These are phyloP conservation scores for Alces alces DNA, from an alignment of 2,113 vertebrate species.

Conservation along the genomic window DNA sequence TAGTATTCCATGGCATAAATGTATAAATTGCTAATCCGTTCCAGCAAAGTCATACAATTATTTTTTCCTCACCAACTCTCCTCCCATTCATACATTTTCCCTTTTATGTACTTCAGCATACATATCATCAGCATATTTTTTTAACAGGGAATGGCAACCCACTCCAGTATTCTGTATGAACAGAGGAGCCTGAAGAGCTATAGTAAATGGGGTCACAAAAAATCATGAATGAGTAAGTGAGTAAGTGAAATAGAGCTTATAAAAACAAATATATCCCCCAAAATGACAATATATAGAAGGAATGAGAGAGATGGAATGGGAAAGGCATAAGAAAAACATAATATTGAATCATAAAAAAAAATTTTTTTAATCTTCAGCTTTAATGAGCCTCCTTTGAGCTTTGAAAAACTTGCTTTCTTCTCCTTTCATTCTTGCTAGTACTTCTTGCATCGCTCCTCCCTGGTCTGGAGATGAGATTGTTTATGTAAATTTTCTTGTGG, in stretches of 20 bases:
- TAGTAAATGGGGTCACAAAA: background rate
- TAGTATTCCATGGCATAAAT: background rate
- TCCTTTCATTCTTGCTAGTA: constrained; percentile 82
- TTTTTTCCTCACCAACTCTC: background rate
- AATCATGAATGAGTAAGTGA: background rate
- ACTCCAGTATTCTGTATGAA: background rate
- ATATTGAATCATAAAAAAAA: background rate
- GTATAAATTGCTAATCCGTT: background rate
- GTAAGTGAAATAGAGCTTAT: background rate
- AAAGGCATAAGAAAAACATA: background rate
- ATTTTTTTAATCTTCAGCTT: constrained; percentile 12
- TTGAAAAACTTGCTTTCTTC: constrained; percentile 84
- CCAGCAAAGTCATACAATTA: background rate
- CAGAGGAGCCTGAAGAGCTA: background rate
- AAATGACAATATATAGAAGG: background rate
- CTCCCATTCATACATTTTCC: background rate
- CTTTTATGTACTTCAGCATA: background rate
- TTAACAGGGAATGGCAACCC: background rate
- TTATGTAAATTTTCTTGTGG: constrained; percentile 84
- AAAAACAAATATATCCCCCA: background rate
- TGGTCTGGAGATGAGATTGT: constrained; percentile 83
- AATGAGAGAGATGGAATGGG: background rate
- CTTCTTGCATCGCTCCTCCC: constrained; percentile 83
- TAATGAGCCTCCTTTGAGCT: constrained; percentile 82
- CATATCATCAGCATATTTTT: background rate